A percentile compares a stretch with the other conserved stretches of the same genome.
phyloP scores from a whole-genome alignment of 1,140 invertebrate genomes.

The Drepana arcuata region DNA sequence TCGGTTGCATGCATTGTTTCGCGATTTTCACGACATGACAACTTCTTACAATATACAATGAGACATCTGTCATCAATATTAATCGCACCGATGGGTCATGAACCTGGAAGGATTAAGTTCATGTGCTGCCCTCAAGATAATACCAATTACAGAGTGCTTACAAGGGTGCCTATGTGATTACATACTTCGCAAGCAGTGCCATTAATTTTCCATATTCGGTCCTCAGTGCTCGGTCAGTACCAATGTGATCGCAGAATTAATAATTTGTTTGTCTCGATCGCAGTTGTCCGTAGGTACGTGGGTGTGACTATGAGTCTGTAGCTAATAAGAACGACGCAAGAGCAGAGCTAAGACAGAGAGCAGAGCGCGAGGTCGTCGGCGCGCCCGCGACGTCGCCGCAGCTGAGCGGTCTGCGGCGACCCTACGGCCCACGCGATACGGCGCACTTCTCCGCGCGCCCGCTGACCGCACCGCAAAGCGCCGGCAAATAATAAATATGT shows the following conservation, averaged over 20 bases:
- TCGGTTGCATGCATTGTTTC: too few relatives aligned
- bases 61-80: not conserved
- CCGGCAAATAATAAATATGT: constrained; percentile 71
- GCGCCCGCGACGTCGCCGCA: constrained; percentile 28
- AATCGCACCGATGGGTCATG: not conserved
- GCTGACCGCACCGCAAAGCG: constrained; percentile 60
- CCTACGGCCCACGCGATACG: constrained; percentile 57
- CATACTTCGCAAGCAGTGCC: too few relatives aligned
- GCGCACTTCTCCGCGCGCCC: constrained; percentile 51
- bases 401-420: constrained; percentile 22
- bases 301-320: not conserved
- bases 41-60: too few relatives aligned
- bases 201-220: too few relatives aligned
- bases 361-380: constrained; percentile 49
- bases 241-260: too few relatives aligned
- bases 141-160: too few relatives aligned
- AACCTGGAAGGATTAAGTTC: too few relatives aligned
- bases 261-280: constrained; percentile 1
- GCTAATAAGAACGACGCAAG: constrained; percentile 46
- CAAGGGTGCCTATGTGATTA: too few relatives aligned
- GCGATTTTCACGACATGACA: too few relatives aligned
- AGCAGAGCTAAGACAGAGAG: constrained; percentile 52
- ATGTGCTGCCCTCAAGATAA: too few relatives aligned
- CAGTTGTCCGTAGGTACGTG: constrained; percentile 2
- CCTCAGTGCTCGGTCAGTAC: too few relatives aligned